Evolutionary conservation across 2,797 vertebrate genomes (phyloP).

Genomic region (Aratinga solstitialis): DNA sequence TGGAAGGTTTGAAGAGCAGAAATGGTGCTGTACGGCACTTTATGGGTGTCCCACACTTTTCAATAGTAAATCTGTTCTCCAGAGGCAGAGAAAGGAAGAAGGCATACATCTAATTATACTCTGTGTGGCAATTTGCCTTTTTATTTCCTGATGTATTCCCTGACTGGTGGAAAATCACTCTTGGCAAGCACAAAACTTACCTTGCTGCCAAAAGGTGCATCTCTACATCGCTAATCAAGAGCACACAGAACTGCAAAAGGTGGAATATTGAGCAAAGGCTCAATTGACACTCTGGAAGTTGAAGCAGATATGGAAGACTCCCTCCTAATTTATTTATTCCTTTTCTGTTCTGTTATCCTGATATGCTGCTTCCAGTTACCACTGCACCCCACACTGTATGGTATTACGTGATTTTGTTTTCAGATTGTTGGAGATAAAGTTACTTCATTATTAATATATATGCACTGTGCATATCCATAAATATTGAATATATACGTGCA

Average conservation of each 20-base stretch:
- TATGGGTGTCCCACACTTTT: not conserved
- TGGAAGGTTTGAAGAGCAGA: not conserved
- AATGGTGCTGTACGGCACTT: rapidly evolving
- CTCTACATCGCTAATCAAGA: slow-evolving; percentile 62
- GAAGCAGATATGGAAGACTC: slow-evolving; percentile 77
- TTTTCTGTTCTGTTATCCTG: slow-evolving; percentile 66
- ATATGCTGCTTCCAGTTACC: slow-evolving; percentile 71
- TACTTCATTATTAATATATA: slow-evolving; percentile 77
- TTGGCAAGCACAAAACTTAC: slow-evolving; percentile 55
- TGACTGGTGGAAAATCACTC: slow-evolving; percentile 52
- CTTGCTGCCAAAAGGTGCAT: slow-evolving; percentile 30
- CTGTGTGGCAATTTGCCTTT: not conserved
- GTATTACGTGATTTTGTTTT: slow-evolving; percentile 74
- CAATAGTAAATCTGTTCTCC: not conserved
- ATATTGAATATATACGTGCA: slow-evolving; percentile 59
- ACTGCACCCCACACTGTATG: slow-evolving; percentile 46
- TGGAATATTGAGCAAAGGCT: slow-evolving; percentile 64
- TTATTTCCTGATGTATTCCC: slow-evolving; percentile 18
- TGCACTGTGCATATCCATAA: slow-evolving; percentile 54
- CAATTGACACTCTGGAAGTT: slow-evolving; percentile 59
- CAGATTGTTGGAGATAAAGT: slow-evolving; percentile 70
- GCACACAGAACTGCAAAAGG: slow-evolving; percentile 20
- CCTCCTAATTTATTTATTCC: slow-evolving; percentile 85
- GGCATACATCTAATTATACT: not conserved
- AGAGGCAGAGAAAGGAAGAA: not conserved